These are phyloP conservation scores for Saxicola maurus DNA, from an alignment of 2,797 vertebrate species.

Conservation along the genomic window DNA sequence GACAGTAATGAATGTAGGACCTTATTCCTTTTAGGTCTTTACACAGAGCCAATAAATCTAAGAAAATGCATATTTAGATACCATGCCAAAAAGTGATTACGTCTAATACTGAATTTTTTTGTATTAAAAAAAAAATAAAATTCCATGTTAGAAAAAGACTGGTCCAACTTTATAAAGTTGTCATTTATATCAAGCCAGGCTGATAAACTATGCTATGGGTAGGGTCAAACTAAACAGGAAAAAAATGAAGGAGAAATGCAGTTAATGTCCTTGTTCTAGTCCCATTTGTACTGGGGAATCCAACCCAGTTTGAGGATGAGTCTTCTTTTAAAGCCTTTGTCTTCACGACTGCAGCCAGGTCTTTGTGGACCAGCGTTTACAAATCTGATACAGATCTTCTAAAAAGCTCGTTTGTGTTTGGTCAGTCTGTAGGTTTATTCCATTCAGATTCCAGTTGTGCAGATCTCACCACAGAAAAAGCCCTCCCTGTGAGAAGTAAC, in stretches of 20 bases:
- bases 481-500: not conserved
- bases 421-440: not conserved
- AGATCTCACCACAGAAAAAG: not conserved
- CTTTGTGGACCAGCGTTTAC: not conserved
- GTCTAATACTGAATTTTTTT: not conserved
- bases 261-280: not conserved
- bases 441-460: conserved; percentile 8
- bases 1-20: conserved; percentile 32
- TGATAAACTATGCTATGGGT: not conserved
- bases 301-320: not conserved
- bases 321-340: conserved; percentile 18
- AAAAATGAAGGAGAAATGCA: not conserved
- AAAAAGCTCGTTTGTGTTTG: conserved; percentile 7
- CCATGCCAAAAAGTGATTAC: conserved; percentile 11
- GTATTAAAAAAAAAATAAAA: not conserved
- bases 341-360: not conserved
- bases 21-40: conserved; percentile 7
- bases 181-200: not conserved
- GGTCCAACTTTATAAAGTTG: not conserved
- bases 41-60: not conserved
- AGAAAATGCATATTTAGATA: conserved; percentile 9
- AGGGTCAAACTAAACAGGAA: not conserved
- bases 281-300: not conserved
- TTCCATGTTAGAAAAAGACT: not conserved
- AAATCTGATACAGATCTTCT: not conserved